These are phyloP conservation scores for Cybosia mesomella DNA, from an alignment of 2,888 invertebrate genomes.

Conservation along the genomic window DNA sequence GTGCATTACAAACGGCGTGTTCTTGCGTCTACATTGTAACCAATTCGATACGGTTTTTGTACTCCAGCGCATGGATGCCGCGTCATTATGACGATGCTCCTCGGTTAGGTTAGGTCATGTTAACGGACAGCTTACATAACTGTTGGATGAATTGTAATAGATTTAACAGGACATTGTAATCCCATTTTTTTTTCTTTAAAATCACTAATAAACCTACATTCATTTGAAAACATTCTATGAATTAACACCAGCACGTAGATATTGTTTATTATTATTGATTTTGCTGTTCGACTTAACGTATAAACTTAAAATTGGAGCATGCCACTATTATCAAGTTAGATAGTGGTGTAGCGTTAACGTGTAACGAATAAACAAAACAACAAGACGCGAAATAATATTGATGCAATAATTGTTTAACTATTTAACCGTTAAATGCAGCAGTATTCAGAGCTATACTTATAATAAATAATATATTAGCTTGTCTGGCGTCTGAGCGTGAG, in stretches of 20 bases:
- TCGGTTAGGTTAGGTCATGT: constrained; percentile 71
- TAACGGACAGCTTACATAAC: constrained; percentile 40
- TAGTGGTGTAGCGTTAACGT: no score
- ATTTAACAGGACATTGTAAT: background rate
- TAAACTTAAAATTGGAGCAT: no score
- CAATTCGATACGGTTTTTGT: constrained; percentile 82
- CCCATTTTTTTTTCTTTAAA: no score
- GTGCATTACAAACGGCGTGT: constrained; percentile 54
- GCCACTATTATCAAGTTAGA: no score
- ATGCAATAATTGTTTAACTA: no score
- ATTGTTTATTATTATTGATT: no score
- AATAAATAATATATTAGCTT: constrained; percentile 59
- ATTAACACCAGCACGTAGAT: no score
- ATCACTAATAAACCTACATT: no score
- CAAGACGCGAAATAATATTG: no score
- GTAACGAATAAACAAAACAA: no score
- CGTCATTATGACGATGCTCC: constrained; percentile 66
- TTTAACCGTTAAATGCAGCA: constrained; percentile 66
- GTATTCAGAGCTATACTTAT: constrained; percentile 62
- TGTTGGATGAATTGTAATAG: constrained; percentile 34
- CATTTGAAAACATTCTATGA: no score
- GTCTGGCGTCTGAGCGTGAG: constrained; percentile 77
- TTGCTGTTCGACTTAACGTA: no score
- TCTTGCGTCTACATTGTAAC: constrained; percentile 66
- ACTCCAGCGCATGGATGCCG: constrained; percentile 42